phyloP scores from a whole-genome alignment of 2,888 invertebrate species.

The Hybos culiciformis region DNA sequence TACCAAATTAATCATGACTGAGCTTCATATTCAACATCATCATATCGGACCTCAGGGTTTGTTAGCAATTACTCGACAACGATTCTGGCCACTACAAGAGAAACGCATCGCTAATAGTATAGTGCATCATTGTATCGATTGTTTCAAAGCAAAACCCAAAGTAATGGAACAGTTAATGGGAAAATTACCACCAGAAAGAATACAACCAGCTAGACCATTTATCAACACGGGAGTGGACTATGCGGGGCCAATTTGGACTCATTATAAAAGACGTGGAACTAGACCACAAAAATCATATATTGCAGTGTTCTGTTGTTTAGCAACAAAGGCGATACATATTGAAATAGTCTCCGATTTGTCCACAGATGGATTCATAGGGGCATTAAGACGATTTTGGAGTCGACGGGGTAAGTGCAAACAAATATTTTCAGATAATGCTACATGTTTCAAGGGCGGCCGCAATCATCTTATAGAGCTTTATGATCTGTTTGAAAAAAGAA shows the following conservation, averaged over 20 bases:
- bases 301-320: slow-evolving; percentile 12
- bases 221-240: slow-evolving; percentile 9
- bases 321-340: slow-evolving; percentile 11
- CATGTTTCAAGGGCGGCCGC: no score
- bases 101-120: slow-evolving; percentile 10
- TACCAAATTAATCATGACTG: no score
- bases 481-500: no score
- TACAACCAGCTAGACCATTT: slow-evolving; percentile 8
- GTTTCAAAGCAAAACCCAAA: slow-evolving; percentile 11
- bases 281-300: slow-evolving; percentile 10
- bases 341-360: slow-evolving; percentile 11
- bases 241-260: slow-evolving; percentile 8
- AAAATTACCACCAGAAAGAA: slow-evolving; percentile 15
- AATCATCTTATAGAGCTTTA: no score
- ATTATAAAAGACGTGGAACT: slow-evolving; percentile 5
- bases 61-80: slow-evolving; percentile 11
- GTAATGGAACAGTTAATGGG: slow-evolving; percentile 18
- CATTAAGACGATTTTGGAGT: slow-evolving; percentile 11
- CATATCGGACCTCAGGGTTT: no score
- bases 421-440: slow-evolving; percentile 10
- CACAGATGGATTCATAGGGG: slow-evolving; percentile 12
- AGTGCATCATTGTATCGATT: slow-evolving; percentile 13
- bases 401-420: slow-evolving; percentile 6
- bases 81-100: slow-evolving; percentile 17
- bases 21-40: background rate